A percentile compares a stretch with the other conserved stretches of the same genome.
These are phyloP conservation scores for Rhyzopertha dominica DNA, from an alignment of 1,140 invertebrate genomes.

Conservation along the genomic window DNA sequence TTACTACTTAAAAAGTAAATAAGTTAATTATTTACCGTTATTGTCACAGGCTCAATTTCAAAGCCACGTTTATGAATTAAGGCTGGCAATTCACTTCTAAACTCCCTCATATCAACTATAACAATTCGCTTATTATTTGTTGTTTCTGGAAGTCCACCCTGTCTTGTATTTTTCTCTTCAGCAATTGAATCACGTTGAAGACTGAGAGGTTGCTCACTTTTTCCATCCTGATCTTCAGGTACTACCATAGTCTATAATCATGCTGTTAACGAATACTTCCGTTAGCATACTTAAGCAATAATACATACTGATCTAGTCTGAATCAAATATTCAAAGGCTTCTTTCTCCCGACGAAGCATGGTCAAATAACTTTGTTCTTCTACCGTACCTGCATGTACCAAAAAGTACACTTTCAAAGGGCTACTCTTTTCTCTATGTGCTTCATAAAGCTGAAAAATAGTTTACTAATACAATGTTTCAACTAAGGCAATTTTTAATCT, in stretches of 20 bases:
- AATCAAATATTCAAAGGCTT: constrained; percentile 90
- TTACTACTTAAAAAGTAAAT: constrained; percentile 6
- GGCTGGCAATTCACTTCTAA: constrained; percentile 92
- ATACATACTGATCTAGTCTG: constrained; percentile 79
- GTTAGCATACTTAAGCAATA: background rate
- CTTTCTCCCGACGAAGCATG: constrained; percentile 82
- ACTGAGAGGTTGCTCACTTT: constrained; percentile 65
- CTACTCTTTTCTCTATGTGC: constrained; percentile 61
- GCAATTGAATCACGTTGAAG: constrained; percentile 49
- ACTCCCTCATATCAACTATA: constrained; percentile 98
- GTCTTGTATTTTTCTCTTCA: constrained; percentile 54
- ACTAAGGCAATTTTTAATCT: constrained; percentile 1
- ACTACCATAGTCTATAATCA: constrained; percentile 79
- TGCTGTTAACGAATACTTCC: background rate
- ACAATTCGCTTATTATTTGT: constrained; percentile 52
- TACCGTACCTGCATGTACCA: constrained; percentile 84
- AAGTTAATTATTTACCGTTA: constrained; percentile 72
- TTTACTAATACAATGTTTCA: constrained; percentile 7
- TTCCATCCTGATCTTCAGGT: constrained; percentile 85
- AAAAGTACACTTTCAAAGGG: constrained; percentile 74
- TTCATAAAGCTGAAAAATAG: constrained; percentile 50
- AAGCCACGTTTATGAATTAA: constrained; percentile 90
- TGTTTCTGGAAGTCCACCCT: constrained; percentile 54
- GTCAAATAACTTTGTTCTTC: constrained; percentile 96
- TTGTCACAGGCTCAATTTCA: constrained; percentile 87